phyloP scores from a whole-genome alignment of 2,888 invertebrate genomes.

The Epicampocera succincta region DNA sequence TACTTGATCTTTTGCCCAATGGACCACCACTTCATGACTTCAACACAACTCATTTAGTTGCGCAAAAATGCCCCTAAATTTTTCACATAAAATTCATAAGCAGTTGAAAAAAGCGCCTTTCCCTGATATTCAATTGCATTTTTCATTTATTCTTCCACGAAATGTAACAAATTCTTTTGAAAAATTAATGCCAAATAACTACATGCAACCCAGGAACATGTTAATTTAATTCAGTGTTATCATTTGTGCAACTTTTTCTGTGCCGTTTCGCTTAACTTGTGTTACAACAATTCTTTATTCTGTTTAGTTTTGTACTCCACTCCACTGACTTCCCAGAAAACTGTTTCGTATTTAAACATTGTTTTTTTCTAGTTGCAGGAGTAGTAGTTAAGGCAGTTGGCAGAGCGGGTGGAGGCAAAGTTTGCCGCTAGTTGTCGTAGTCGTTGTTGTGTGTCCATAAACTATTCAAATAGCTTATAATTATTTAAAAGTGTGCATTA shows the following conservation, averaged over 20 bases:
- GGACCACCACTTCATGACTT: no score
- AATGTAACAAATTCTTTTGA: constrained; percentile 14
- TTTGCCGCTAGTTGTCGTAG: constrained; percentile 50
- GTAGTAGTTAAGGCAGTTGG: constrained; percentile 35
- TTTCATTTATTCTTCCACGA: neutral
- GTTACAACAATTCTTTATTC: constrained; percentile 23
- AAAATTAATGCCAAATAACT: constrained; percentile 50
- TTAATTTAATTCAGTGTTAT: constrained; percentile 48
- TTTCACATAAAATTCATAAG: no score
- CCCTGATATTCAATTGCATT: neutral
- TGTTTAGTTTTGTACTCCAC: constrained; percentile 40
- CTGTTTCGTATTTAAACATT: constrained; percentile 54
- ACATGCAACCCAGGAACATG: constrained; percentile 12
- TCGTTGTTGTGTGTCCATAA: constrained; percentile 74
- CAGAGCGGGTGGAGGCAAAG: constrained; percentile 16
- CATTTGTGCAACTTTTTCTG: constrained; percentile 67
- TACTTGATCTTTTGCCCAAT: no score
- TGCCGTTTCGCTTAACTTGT: constrained; percentile 74
- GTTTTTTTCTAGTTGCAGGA: neutral
- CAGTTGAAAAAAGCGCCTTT: no score
- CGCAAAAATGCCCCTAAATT: no score
- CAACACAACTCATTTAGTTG: no score
- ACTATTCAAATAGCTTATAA: constrained; percentile 79
- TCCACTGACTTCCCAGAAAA: constrained; percentile 20
- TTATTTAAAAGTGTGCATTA: constrained; percentile 79